These are phyloP conservation scores for Mormyrus iriodes DNA, from an alignment of 2,113 vertebrate species.

Conservation along the genomic window DNA sequence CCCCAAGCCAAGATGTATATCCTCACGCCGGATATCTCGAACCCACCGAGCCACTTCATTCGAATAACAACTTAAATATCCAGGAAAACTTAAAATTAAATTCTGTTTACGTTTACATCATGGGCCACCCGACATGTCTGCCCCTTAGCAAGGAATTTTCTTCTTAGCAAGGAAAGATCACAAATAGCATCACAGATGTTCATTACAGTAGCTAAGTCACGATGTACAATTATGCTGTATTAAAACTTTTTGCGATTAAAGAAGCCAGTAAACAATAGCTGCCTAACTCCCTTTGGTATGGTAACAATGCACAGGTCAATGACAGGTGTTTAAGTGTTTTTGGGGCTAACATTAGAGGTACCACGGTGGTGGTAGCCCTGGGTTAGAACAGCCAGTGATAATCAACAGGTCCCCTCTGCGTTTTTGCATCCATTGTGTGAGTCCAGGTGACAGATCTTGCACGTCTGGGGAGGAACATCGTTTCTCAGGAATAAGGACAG, in stretches of 20 bases:
- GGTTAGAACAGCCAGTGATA: neutral
- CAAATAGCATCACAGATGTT: neutral
- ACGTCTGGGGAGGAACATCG: neutral
- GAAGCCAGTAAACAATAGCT: neutral
- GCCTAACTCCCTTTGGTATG: neutral
- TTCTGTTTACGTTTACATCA: neutral
- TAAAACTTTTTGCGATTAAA: neutral
- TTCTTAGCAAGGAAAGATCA: neutral
- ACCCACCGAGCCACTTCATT: conserved; percentile 19
- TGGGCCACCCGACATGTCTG: neutral
- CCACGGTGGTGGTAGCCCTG: neutral
- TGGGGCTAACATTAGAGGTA: neutral
- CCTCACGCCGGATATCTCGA: conserved; percentile 1
- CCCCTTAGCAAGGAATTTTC: no score
- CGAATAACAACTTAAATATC: conserved; percentile 26
- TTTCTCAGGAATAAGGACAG: neutral
- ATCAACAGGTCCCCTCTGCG: neutral
- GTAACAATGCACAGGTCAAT: neutral
- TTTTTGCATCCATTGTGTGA: neutral
- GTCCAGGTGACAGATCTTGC: neutral
- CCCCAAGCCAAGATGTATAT: conserved; percentile 23
- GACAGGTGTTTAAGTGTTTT: neutral
- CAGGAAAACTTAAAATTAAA: conserved; percentile 13
- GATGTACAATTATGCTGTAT: neutral
- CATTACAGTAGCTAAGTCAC: neutral